Evolutionary conservation across 2,113 vertebrate species (phyloP), one percentile per base, ranked within the genome.

Genomic region (Rhinolophus ferrumequinum): DNA sequence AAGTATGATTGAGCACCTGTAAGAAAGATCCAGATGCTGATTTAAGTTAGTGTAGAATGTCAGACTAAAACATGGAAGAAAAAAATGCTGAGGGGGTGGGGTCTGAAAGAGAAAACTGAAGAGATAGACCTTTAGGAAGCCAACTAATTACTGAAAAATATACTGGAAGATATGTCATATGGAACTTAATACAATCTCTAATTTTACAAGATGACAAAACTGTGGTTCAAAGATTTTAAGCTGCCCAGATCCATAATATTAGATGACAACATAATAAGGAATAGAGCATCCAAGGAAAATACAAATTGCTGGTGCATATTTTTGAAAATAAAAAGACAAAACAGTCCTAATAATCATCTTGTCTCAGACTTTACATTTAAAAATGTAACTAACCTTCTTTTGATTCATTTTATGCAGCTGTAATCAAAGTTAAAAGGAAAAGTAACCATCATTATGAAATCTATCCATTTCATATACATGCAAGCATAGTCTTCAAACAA

Each of bases 41-140:
- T 70, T 94, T 82, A 80, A 81, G 33, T 83, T 87, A 66, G 52
- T 35, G 28, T 22, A 90, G 16, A 52, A 80, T 69, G 38, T 89
- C 50, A 91, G 62, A 94, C 95, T 86, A 72, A 47, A 89, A 44
- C 12, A 88, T 24, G 26, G 16, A 87, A 80, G 33, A 75, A 83
- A 89, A 88, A 82, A 56, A 50, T 62, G 41, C 76, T 88, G 22
- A 82, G 54, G 35, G 69, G 8, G 6, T 24, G 16, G 5, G 8
- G 13, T 85, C 35, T 12, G 19, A 95, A 92, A 81, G 52, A 79
- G 35, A 88, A 97, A 95, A 47, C 52, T 83, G 82, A 97, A 83
- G 38, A 96, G 52, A 54, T 9, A 66, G 52, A 96, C 14, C 21
- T 90, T 92, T 22, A 67, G 47, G 28, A 92, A 90, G n/a, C 62